Conservation (phyloP, 2,888 invertebrate species). For the Amblyteles armatorius region DNA sequence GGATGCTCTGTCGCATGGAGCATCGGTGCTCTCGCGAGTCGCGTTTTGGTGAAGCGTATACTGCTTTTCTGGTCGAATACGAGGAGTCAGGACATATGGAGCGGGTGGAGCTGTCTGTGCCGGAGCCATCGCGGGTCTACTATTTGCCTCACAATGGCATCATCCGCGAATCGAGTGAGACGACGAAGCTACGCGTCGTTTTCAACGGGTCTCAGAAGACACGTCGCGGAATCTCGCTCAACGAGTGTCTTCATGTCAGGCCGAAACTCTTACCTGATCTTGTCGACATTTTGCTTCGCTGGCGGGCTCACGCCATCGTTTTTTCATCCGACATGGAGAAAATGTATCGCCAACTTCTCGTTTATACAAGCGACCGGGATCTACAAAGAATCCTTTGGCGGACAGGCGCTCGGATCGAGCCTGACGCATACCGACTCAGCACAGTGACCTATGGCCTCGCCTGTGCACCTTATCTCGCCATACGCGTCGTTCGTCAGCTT, state of each 20-base stretch:
- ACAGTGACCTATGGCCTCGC: constrained; percentile 56
- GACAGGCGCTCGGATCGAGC: not conserved
- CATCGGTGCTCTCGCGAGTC: not conserved
- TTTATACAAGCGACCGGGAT: constrained; percentile 71
- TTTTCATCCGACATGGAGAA: constrained; percentile 80
- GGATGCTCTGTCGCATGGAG: not conserved
- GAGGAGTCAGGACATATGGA: constrained; percentile 44
- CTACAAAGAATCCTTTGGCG: constrained; percentile 74
- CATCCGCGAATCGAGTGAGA: constrained; percentile 70
- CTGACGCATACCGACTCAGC: constrained; percentile 32
- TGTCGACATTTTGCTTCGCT: constrained; percentile 74
- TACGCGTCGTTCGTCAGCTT: constrained; percentile 56
- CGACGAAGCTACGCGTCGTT: constrained; percentile 71
- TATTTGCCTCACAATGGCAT: constrained; percentile 81
- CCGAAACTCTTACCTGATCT: constrained; percentile 78
- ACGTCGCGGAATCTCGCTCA: constrained; percentile 75
- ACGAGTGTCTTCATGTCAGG: constrained; percentile 76
- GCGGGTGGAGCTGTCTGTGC: not conserved
- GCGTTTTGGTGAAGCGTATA: not conserved
- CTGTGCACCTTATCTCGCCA: constrained; percentile 44
- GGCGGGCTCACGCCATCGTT: constrained; percentile 72
- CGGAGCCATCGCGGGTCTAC: constrained; percentile 63
- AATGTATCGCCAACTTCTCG: constrained; percentile 78
- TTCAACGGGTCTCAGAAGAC: constrained; percentile 76
- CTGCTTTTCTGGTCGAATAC: constrained; percentile 45